Evolutionary conservation across 1,140 invertebrate species (phyloP), one percentile per base, ranked within the genome.

Genomic region (Aphidius gifuensis): DNA sequence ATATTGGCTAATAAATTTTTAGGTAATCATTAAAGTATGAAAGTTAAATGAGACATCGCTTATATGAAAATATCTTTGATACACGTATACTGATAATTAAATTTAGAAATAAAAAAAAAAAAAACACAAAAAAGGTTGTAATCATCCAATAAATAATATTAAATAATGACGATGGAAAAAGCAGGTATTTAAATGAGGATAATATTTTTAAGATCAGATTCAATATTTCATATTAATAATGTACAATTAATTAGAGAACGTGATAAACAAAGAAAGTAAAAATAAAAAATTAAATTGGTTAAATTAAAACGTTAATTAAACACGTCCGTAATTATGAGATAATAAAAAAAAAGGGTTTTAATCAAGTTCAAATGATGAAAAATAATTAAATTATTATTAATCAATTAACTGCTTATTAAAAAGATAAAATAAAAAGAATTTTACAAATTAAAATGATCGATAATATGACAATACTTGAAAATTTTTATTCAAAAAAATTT

Each of bases 1-100:
- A 9, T 60, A 46, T 42, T 60, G 64, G 69, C 60, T 65, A 43
- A 51, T 64, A 65, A 64, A 69, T 66, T 60, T 58, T 56, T 58
- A 47, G 45, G 56, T 46, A 58, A 16, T 16, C 16, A 16, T n/a
- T n/a, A n/a, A n/a, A 49, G 46, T 47, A 23, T 21, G 60, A 40
- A 43, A 58, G 11, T 55, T 72, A 68, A 71, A 64, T 68, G 60
- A 73, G 78, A 71, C 76, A 72, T 79, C 80, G 75, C 76, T 80
- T 76, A 77, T 80, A 75, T 70, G 78, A 81, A 81, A 81, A 77
- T 81, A 80, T 65, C 75, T 79, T 79, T 72, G 39, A n/a, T 42
- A 57, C 78, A 80, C 79, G 73, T 16, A 55, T 55, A 11, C 9
- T 39, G 39, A 53, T 4, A 8, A 16, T n/a, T 55, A 55, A 55